A percentile compares a stretch with the other conserved stretches of the same genome.
Conservation (phyloP, 2,797 vertebrate species). For the Buphagus erythrorhynchus region DNA sequence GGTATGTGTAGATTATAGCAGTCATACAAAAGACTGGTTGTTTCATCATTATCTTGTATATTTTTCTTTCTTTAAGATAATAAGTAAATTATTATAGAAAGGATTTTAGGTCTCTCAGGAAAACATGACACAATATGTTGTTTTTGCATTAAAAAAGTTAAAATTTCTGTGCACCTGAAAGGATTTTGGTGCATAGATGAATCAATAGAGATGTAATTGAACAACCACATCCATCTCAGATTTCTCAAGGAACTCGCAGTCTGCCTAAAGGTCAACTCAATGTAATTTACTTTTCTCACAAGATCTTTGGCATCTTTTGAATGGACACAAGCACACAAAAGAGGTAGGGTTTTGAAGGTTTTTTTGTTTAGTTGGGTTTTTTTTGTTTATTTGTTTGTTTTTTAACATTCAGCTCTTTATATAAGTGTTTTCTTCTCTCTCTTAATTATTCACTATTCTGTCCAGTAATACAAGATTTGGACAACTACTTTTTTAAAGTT, state of each 20-base stretch:
- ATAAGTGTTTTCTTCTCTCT: neutral
- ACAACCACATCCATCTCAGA: accelerated
- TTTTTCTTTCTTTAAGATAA: neutral
- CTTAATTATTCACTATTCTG: neutral
- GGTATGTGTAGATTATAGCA: neutral
- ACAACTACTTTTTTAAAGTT: neutral
- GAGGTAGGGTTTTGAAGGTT: accelerated
- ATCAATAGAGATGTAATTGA: neutral
- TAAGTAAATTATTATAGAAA: neutral
- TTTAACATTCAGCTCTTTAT: neutral
- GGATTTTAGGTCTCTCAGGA: neutral
- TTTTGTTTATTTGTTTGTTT: too few species aligned
- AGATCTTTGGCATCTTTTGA: neutral
- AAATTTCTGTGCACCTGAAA: neutral
- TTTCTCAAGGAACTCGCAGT: neutral
- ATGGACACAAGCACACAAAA: neutral
- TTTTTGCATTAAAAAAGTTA: neutral
- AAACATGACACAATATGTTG: neutral
- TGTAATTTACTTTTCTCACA: neutral
- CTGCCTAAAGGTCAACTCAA: neutral
- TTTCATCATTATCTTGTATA: neutral
- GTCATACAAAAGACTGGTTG: neutral
- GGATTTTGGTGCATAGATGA: neutral
- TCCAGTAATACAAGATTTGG: neutral
- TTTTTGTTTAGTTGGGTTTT: neutral